phyloP scores from a whole-genome alignment of 37 sponge, comb jelly and placozoan species.

The Crambe crambe region DNA sequence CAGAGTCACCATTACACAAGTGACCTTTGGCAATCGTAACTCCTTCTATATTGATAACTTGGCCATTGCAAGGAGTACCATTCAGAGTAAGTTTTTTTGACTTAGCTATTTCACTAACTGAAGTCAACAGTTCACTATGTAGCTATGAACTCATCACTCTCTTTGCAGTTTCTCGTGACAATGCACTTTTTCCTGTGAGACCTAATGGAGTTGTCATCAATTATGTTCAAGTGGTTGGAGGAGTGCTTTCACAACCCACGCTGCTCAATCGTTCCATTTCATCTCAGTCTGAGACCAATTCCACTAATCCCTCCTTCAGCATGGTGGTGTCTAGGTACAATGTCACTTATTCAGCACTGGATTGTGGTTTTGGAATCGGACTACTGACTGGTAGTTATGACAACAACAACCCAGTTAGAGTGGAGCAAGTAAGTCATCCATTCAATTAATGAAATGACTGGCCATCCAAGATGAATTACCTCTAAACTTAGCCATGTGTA shows the following conservation, averaged over 20 bases:
- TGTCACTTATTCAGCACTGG: conserved; percentile 33
- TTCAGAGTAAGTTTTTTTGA: not conserved
- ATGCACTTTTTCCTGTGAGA: not conserved
- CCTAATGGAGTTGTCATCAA: conserved; percentile 17
- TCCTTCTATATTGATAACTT: conserved; percentile 63
- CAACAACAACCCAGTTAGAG: not conserved
- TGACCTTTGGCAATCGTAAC: not conserved
- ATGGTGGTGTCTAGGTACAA: conserved; percentile 16
- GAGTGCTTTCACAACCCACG: not conserved
- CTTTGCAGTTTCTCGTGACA: conserved; percentile 8
- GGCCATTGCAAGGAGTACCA: conserved; percentile 15
- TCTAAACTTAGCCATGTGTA: no score
- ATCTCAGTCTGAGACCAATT: no score
- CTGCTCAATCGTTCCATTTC: not conserved
- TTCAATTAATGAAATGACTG: no score
- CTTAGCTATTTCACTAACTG: no score
- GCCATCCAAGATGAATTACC: no score
- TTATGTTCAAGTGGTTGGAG: conserved; percentile 4
- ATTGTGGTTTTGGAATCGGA: conserved; percentile 55
- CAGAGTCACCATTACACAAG: not conserved
- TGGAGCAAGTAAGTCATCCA: not conserved
- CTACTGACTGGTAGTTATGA: conserved; percentile 24
- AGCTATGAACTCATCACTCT: no score
- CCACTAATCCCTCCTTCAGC: not conserved
- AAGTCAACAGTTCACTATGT: no score